A percentile compares a stretch with the other conserved stretches of the same genome.
phyloP scores from a whole-genome alignment of 2,113 vertebrate genomes.

The Cheirogaleus medius region DNA sequence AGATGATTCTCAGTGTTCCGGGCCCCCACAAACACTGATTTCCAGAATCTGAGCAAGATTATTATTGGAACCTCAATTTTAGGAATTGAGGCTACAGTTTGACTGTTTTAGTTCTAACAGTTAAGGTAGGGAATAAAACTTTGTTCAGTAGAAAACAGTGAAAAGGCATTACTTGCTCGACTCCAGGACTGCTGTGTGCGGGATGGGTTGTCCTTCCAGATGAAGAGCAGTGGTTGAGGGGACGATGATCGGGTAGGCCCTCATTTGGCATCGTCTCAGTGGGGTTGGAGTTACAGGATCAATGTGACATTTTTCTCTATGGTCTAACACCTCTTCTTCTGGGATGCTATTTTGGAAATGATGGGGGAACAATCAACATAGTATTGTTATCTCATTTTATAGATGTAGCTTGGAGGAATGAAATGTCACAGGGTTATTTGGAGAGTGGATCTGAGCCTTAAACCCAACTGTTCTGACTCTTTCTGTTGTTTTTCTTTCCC shows the following conservation, averaged over 20 bases:
- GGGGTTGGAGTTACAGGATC: background rate
- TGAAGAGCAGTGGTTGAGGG: background rate
- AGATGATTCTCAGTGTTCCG: conserved; percentile 20
- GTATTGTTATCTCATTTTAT: background rate
- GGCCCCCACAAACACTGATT: conserved; percentile 50
- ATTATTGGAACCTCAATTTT: conserved; percentile 63
- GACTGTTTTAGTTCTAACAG: conserved; percentile 28
- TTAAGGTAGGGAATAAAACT: background rate
- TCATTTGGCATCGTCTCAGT: background rate
- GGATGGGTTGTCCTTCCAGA: background rate
- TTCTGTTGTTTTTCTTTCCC: background rate
- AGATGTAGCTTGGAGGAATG: background rate
- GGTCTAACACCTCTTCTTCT: background rate
- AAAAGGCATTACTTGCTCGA: background rate
- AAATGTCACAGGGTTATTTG: background rate
- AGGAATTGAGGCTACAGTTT: conserved; percentile 35
- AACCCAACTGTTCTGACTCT: background rate
- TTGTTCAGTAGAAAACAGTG: background rate
- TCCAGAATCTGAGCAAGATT: conserved; percentile 55
- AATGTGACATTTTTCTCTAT: background rate
- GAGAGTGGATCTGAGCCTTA: background rate
- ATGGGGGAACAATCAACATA: background rate
- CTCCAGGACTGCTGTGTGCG: background rate
- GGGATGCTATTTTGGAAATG: background rate
- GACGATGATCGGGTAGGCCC: background rate